Evolutionary conservation across 1,140 invertebrate species (phyloP), one percentile per base, ranked within the genome.

Genomic region (Chlorops oryzae): DNA sequence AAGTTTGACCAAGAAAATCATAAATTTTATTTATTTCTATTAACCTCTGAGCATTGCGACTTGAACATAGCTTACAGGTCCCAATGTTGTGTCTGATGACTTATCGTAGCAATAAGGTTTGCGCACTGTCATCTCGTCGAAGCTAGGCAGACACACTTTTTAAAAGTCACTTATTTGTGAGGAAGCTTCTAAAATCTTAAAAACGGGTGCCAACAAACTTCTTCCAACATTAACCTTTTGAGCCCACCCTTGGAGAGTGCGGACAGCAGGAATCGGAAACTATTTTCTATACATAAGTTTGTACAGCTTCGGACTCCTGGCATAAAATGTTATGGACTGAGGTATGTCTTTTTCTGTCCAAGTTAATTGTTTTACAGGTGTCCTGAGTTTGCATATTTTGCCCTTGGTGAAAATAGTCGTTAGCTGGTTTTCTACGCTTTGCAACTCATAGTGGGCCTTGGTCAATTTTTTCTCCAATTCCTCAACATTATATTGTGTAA

Each of bases 61-160:
- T 32, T 45, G 43, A 1, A 45, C 43, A n/a, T 45, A 45, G 22
- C 17, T 28, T 2, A 28, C 43, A 28, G 43, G 39, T 18, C 17
- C 39, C 13, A 18, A 44, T 44, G 22, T 44, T 2, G 22, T 44
- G 22, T 44, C 41, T 10, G 41, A 13, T 13, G 41, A 44, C 12
- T 41, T 41, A 1, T 41, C 34, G 34, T 37, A 37, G 34, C 34
- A 37, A 18, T 7, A 37, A 37, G n/a, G 5, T 37, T 37, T 37
- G 12, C 34, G 34, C 34, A 37, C 5, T 18, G n/a, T 37, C 34
- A 37, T 37, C 12, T 37, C 34, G 18, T 37, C 34, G 18, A 37
- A 37, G 34, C 34, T 37, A 5, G 18, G 12, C 12, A 37, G n/a
- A 37, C 34, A 37, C 18, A 37, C 5, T 12, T 37, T 37, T 13